phyloP scores from a whole-genome alignment of 1,140 invertebrate genomes.

The Neelides sp. region DNA sequence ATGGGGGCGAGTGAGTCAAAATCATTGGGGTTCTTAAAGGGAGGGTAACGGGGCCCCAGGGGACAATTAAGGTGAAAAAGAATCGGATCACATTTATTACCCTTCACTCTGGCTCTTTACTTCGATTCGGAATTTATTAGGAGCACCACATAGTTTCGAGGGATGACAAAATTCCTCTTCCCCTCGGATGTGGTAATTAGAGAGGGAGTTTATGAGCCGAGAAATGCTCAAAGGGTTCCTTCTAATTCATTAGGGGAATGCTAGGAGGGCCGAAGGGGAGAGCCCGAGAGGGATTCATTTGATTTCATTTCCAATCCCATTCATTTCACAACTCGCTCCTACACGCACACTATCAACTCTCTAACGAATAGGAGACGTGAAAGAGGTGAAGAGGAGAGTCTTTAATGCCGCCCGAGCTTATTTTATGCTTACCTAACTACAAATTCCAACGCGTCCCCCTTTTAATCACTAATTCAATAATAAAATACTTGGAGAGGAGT shows the following conservation, averaged over 20 bases:
- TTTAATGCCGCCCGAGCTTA: no score
- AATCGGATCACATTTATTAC: slow-evolving; percentile 24
- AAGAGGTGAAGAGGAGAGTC: background rate
- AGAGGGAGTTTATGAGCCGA: slow-evolving; percentile 25
- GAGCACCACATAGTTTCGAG: no score
- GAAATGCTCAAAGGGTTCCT: slow-evolving; percentile 16
- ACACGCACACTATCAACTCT: no score
- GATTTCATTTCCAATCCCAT: background rate
- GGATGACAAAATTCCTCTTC: no score
- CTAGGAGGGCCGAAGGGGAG: slow-evolving; percentile 4
- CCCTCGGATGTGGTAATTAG: slow-evolving; percentile 25
- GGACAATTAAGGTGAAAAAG: slow-evolving; percentile 29
- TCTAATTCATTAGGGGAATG: slow-evolving; percentile 15
- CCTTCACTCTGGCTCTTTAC: slow-evolving; percentile 1
- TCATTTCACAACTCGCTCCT: background rate
- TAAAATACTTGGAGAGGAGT: no score
- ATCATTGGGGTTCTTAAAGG: background rate
- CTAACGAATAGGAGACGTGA: background rate
- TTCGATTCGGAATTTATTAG: no score
- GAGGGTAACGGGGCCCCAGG: slow-evolving; percentile 13
- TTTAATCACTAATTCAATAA: no score
- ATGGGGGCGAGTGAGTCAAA: no score
- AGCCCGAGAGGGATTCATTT: background rate
- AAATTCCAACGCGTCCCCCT: no score
- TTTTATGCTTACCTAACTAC: no score